Evolutionary conservation across 23 tunicate genomes (phyloP), one percentile per base, ranked within the genome.

Genomic region (Trididemnum nubilum): DNA sequence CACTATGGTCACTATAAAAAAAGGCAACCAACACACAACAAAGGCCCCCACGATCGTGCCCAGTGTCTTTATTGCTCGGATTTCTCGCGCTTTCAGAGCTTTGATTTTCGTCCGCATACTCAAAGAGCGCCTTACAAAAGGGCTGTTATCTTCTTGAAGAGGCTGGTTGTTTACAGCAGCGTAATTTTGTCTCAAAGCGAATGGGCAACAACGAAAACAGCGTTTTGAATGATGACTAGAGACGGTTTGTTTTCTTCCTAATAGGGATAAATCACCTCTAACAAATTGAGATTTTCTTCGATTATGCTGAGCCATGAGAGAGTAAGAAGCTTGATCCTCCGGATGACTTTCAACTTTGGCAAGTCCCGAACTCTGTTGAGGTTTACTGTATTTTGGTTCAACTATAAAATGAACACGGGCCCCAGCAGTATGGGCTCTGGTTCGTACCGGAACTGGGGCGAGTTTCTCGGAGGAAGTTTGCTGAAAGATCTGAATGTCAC

Each of bases 21-120:
- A 90, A 23, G 96, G 96, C 35, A 90, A 65, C 96, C 96, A 90
- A 76, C 96, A 90, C 40, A 90, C 40, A 5, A 90, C 81, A 74
- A 90, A 90, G 22, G 89, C 96, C 29, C 96, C 96, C 1, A 90
- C 88, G 21, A 90, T 81, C n/a, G 88, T 84, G 7, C 96, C 96
- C n/a, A 90, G 75, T 12, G 96, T 90, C 36, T 52, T 71, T 7
- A 90, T 84, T 24, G 88, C 85, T 66, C 88, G 65, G 18, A 85
- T 61, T 65, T 85, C 88, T 19, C 88, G 54, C 44, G 88, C 82
- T 76, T 66, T 85, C 35, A 85, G 25, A 39, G 79, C 52, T 66
- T 85, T 85, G 5, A 85, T 65, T 65, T 85, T 85, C 34, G 88
- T 51, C 25, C 88, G 40, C 80, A 85, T 28, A 30, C 88, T 85